These are phyloP conservation scores for Drosophila repleta DNA, from an alignment of 1,140 invertebrate species.

Conservation along the genomic window DNA sequence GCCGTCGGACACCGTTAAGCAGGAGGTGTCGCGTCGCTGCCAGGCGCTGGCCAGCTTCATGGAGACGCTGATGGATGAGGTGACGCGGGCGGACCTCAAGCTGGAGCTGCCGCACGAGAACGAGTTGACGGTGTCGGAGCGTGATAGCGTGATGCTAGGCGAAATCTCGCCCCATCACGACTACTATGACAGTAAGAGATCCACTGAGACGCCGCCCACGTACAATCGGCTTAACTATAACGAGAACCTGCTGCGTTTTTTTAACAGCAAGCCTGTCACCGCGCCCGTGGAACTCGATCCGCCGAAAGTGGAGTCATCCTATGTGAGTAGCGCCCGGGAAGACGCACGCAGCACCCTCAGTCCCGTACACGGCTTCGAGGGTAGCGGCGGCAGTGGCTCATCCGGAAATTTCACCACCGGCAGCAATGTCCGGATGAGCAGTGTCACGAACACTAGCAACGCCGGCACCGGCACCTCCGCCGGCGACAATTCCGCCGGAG, in stretches of 20 bases:
- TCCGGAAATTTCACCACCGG: constrained; percentile 85
- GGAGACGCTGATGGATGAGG: constrained; percentile 89
- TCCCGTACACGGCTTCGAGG: constrained; percentile 82
- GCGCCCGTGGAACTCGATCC: constrained; percentile 83
- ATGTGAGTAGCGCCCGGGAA: constrained; percentile 54
- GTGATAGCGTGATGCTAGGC: constrained; percentile 92
- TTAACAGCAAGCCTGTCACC: constrained; percentile 91
- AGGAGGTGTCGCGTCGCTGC: constrained; percentile 87
- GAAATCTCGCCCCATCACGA: constrained; percentile 94
- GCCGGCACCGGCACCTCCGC: constrained; percentile 61
- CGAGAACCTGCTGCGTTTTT: constrained; percentile 93
- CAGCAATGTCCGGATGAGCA: constrained; percentile 85
- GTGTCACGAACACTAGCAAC: constrained; percentile 78
- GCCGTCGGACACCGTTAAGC: constrained; percentile 86
- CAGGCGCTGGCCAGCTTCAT: constrained; percentile 90
- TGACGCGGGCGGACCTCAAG: constrained; percentile 85
- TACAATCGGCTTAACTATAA: constrained; percentile 95
- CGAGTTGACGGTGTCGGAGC: constrained; percentile 86
- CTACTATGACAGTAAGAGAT: constrained; percentile 90
- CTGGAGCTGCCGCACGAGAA: constrained; percentile 86
- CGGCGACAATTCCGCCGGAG: constrained; percentile 25
- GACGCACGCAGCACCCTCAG: constrained; percentile 65
- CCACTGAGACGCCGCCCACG: constrained; percentile 91
- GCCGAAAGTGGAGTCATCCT: constrained; percentile 79
- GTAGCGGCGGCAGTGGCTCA: constrained; percentile 85